Base-by-base conservation (phyloP, 37 sponge, comb jelly and placozoan genomes). In the Mnemiopsis leidyi region DNA sequence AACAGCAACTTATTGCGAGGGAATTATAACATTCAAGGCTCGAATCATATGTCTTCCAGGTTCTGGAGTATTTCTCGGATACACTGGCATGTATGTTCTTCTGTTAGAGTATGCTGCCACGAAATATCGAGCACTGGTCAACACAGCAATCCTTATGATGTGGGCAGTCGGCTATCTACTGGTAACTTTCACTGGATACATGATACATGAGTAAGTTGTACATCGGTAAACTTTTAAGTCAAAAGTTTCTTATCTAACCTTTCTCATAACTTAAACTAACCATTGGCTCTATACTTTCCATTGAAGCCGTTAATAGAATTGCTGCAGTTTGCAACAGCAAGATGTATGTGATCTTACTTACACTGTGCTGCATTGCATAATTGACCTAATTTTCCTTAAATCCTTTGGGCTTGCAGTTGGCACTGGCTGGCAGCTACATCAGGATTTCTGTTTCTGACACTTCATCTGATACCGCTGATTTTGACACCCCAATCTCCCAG, bases 391-490 rank as follows among this genome's bases (percentile, higher is more conserved):
- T 21, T 21, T 20, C 13, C 13, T 20, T n/a, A 67, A 67, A 13
- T 20, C 68, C 68, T 67, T 30, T 18, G 3, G 31, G 3, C 3
- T 38, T 79, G 2, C 90, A 85, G 90, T 26, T 85, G 90, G 90
- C 40, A 40, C 24, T 85, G 90, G 90, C 24, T 40, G 28, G 40
- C 90, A 23, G 90, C 90, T 23, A 40, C 61, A 2, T n/a, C 90
- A 25, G 90, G 90, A 0, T 40, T 85, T 26, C 0, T 40, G 48
- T 85, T 38, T 21, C 1, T 85, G 21, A 29, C 13, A 3, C 25
- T 37, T 39, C 9, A 35, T 85, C 61, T 85, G 61, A 85, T 85
- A 40, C 90, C 90, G 18, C 61, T 85, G 9, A 25, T 85, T 13
- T 37, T 85, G 25, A 32, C 36, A 13, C 90, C 90, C 9, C 61